Evolutionary conservation across 2,113 vertebrate species (phyloP).

Genomic region (Crotalus tigris): DNA sequence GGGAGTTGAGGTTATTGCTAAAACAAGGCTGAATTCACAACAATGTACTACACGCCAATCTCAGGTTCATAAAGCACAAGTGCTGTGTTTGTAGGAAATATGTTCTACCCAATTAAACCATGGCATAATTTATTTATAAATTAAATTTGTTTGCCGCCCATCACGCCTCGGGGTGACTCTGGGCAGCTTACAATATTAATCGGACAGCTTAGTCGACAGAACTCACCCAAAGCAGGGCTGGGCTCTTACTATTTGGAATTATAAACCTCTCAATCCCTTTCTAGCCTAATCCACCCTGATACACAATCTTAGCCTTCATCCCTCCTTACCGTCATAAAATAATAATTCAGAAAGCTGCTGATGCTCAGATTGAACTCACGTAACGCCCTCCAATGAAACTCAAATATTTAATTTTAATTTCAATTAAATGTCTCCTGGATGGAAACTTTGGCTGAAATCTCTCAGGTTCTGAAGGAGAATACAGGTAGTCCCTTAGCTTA

Average conservation of each 20-base stretch:
- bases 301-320: neutral
- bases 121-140: neutral
- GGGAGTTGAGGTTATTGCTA: neutral
- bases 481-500: neutral
- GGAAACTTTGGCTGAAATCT: neutral
- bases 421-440: neutral
- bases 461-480: neutral
- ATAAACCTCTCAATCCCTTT: neutral
- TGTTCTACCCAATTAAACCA: neutral
- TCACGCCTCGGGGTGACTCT: neutral
- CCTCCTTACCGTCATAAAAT: neutral
- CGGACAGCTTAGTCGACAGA: neutral
- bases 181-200: neutral
- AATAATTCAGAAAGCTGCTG: neutral
- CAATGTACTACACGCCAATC: neutral
- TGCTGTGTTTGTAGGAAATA: neutral
- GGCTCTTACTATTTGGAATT: neutral
- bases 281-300: neutral
- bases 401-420: neutral
- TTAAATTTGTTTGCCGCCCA: neutral
- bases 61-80: neutral
- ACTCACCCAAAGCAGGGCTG: neutral
- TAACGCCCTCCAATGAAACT: neutral
- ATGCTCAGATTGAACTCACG: neutral
- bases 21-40: neutral